These are phyloP conservation scores for Psilanteris sp. DNA, from an alignment of 1,140 invertebrate genomes.

Conservation along the genomic window DNA sequence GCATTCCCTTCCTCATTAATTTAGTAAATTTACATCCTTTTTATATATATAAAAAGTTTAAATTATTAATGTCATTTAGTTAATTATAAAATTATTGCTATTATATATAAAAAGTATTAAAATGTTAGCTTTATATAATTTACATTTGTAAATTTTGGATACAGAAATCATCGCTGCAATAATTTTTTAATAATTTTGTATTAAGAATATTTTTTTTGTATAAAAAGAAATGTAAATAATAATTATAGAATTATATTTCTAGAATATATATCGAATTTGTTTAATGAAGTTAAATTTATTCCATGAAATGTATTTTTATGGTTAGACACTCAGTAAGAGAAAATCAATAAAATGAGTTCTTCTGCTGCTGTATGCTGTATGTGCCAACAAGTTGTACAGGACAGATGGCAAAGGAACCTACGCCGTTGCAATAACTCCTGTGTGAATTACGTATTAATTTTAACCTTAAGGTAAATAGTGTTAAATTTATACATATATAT, in stretches of 20 bases:
- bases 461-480: conserved; percentile 5
- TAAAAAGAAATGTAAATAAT: neutral
- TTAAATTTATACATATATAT: neutral
- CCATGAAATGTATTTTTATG: conserved; percentile 19
- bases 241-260: neutral
- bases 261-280: neutral
- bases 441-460: conserved; percentile 11
- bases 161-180: too few species aligned
- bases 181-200: too few species aligned
- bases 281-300: conserved; percentile 5
- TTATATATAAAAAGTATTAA: too few species aligned
- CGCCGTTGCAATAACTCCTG: conserved; percentile 15
- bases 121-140: too few species aligned
- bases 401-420: conserved; percentile 26
- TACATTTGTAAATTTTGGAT: too few species aligned
- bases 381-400: conserved; percentile 68
- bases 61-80: too few species aligned
- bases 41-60: too few species aligned
- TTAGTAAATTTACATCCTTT: too few species aligned
- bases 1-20: too few species aligned
- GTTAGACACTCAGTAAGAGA: conserved; percentile 34
- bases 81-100: too few species aligned
- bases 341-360: conserved; percentile 61
- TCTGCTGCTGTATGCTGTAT: conserved; percentile 13
- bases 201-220: too few species aligned